Percentiles rank a stretch among this genome's conserved stretches.
Conservation (phyloP, 2,113 vertebrate genomes). For the Daboia siamensis region DNA sequence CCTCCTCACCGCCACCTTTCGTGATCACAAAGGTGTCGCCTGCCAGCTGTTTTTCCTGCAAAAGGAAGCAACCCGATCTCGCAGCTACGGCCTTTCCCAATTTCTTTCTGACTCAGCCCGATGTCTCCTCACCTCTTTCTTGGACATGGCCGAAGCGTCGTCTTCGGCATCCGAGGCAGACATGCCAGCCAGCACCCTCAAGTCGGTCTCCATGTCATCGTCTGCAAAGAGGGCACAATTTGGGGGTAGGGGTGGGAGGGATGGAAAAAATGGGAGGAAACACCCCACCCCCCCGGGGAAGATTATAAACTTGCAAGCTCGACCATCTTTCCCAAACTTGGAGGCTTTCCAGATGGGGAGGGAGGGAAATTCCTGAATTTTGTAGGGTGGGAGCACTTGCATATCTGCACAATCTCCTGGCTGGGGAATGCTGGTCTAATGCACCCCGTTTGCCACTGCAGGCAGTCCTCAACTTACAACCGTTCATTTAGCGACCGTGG, state of each 20-base stretch:
- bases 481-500: too few relatives aligned
- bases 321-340: too few relatives aligned
- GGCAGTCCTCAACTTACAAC: too few relatives aligned
- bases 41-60: background rate
- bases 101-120: background rate
- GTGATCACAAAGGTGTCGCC: too few relatives aligned
- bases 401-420: too few relatives aligned
- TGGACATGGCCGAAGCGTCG: conserved; percentile 69
- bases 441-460: too few relatives aligned
- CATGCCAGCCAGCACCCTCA: conserved; percentile 58
- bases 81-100: background rate
- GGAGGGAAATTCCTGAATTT: too few relatives aligned
- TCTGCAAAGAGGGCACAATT: conserved; percentile 49
- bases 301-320: too few relatives aligned
- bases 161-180: conserved; percentile 81
- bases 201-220: conserved; percentile 74
- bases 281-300: background rate
- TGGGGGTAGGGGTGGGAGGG: background rate
- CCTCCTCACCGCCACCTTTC: too few relatives aligned
- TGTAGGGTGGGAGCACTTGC: too few relatives aligned
- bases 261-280: background rate
- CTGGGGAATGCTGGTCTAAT: too few relatives aligned
- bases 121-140: conserved; percentile 75
- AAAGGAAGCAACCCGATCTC: background rate
- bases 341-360: too few relatives aligned